A percentile compares a stretch with the other conserved stretches of the same genome.
phyloP scores from a whole-genome alignment of 2,113 vertebrate genomes.

The Narcine bancroftii region DNA sequence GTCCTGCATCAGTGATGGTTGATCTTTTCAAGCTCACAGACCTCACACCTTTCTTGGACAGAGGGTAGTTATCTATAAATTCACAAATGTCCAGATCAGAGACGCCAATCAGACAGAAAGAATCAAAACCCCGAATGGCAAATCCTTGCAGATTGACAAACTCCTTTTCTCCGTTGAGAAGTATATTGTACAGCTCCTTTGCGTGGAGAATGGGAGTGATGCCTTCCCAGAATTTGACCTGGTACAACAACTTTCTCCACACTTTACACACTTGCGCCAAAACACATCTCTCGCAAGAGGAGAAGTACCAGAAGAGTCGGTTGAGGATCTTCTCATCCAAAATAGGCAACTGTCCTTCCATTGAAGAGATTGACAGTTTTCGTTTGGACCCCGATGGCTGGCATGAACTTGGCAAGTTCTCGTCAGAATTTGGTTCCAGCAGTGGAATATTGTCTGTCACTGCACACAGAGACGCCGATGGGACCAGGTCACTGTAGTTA shows the following conservation, averaged over 20 bases:
- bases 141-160: constrained; percentile 95
- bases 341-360: constrained; percentile 70
- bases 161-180: constrained; percentile 86
- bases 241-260: constrained; percentile 93
- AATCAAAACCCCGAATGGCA: constrained; percentile 81
- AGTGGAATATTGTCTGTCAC: constrained; percentile 53
- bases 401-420: constrained; percentile 53
- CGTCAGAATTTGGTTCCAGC: constrained; percentile 56
- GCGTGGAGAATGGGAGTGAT: constrained; percentile 89
- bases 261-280: constrained; percentile 93
- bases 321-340: constrained; percentile 94
- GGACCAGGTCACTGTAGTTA: constrained; percentile 67
- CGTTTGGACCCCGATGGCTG: constrained; percentile 55
- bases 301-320: constrained; percentile 95
- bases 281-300: constrained; percentile 84
- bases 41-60: constrained; percentile 95
- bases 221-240: constrained; percentile 94
- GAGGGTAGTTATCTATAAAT: constrained; percentile 97
- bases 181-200: constrained; percentile 88
- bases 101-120: constrained; percentile 94
- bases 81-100: constrained; percentile 98
- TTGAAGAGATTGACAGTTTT: constrained; percentile 58
- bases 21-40: constrained; percentile 96
- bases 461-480: constrained; percentile 53
- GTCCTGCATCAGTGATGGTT: constrained; percentile 89